Evolutionary conservation across 2,888 invertebrate genomes (phyloP).

Genomic region (Cheilosia grossa): DNA sequence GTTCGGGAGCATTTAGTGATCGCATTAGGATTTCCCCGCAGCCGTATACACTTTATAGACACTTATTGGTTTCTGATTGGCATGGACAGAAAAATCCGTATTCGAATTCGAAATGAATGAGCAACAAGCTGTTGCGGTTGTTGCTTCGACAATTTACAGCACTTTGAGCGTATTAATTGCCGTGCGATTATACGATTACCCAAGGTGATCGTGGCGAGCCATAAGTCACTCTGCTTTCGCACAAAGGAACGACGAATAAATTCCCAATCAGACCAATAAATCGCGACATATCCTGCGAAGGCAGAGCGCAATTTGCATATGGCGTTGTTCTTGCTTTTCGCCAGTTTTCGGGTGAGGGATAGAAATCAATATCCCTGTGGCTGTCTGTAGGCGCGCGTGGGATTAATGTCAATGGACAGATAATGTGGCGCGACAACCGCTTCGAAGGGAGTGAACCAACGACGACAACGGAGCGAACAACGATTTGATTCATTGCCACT

Average conservation of each 20-base stretch:
- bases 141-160: conserved; percentile 68
- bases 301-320: conserved; percentile 50
- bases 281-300: conserved; percentile 64
- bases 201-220: conserved; percentile 63
- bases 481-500: conserved; percentile 75
- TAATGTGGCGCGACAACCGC: conserved; percentile 71
- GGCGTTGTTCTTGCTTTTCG: conserved; percentile 42
- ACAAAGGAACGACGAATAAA: conserved; percentile 71
- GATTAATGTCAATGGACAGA: conserved; percentile 75
- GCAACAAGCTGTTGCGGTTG: conserved; percentile 44
- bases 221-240: conserved; percentile 66
- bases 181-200: conserved; percentile 70
- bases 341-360: conserved; percentile 65
- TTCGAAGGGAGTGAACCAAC: conserved; percentile 39
- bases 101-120: conserved; percentile 55
- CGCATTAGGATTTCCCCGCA: conserved; percentile 52
- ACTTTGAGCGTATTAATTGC: conserved; percentile 69
- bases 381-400: conserved; percentile 72
- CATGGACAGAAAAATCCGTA: conserved; percentile 64
- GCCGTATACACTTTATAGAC: conserved; percentile 1
- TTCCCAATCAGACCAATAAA: conserved; percentile 74
- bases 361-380: conserved; percentile 74
- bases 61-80: conserved; percentile 70
- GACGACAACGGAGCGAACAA: conserved; percentile 47
- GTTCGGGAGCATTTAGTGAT: conserved; percentile 58